phyloP scores from a whole-genome alignment of 2,113 vertebrate species.

The Oostethus manadensis region DNA sequence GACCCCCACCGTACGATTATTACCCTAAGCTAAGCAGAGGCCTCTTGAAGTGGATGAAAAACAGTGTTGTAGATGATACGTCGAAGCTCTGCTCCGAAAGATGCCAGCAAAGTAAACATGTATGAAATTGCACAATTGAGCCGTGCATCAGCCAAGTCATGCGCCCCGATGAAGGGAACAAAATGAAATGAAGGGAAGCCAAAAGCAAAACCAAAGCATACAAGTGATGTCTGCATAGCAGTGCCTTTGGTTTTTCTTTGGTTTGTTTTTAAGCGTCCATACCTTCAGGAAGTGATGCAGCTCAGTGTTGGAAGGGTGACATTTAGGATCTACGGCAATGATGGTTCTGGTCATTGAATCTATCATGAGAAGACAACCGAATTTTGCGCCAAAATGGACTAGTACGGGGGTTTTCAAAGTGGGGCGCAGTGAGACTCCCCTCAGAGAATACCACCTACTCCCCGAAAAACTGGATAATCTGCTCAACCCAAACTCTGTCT shows the following conservation, averaged over 20 bases:
- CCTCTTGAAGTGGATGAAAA: slow-evolving; percentile 55
- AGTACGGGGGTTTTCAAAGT: too few species aligned
- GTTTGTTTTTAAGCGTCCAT: neutral
- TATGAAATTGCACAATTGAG: slow-evolving; percentile 70
- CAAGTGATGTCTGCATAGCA: too few species aligned
- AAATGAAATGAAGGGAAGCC: slow-evolving; percentile 26
- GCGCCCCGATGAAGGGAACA: slow-evolving; percentile 51
- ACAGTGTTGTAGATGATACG: slow-evolving; percentile 53
- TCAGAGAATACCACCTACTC: too few species aligned
- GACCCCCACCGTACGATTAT: slow-evolving; percentile 35
- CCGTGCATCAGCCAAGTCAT: slow-evolving; percentile 52
- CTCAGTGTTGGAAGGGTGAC: slow-evolving; percentile 10
- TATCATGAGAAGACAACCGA: neutral
- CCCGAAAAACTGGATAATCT: too few species aligned
- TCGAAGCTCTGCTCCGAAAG: slow-evolving; percentile 60
- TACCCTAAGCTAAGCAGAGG: slow-evolving; percentile 36
- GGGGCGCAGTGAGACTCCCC: too few species aligned
- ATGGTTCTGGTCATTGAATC: too few species aligned
- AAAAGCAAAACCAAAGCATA: slow-evolving; percentile 33
- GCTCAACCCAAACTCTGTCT: too few species aligned
- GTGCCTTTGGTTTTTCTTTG: slow-evolving; percentile 3
- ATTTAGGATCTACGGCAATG: too few species aligned
- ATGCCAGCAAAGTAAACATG: slow-evolving; percentile 70
- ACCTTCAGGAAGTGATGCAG: slow-evolving; percentile 23
- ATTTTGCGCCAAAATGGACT: neutral